Conservation (phyloP, 2,797 vertebrate species). For the Pachyuromys duprasi region DNA sequence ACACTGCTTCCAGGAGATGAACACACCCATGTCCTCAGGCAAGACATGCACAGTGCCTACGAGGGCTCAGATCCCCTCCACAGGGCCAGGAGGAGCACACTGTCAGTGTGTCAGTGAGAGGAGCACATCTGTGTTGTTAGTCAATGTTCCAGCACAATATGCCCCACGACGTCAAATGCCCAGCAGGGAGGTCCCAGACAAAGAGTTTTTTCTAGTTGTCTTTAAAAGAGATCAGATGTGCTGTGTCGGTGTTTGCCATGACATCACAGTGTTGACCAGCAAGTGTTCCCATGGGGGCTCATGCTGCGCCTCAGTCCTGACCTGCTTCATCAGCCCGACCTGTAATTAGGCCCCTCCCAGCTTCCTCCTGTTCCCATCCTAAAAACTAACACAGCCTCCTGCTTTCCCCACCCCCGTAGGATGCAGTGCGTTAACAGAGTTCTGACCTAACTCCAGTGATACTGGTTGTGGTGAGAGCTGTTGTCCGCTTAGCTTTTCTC, state of each 20-base stretch:
- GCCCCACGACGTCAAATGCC: not conserved
- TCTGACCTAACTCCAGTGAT: not conserved
- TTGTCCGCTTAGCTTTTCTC: conserved; percentile 13
- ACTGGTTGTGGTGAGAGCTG: not conserved
- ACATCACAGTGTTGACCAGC: not conserved
- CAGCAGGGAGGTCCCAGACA: not conserved
- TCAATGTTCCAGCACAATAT: not conserved
- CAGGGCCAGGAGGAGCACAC: not conserved
- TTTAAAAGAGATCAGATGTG: not conserved
- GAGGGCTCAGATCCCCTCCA: not conserved
- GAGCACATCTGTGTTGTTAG: not conserved
- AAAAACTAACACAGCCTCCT: not conserved
- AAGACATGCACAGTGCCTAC: not conserved
- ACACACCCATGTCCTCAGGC: too few species aligned
- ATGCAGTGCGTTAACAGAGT: not conserved
- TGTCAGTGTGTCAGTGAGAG: fast-evolving
- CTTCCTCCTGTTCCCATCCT: not conserved
- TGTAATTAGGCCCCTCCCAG: not conserved
- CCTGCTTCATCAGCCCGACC: not conserved
- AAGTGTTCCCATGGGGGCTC: not conserved
- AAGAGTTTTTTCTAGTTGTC: not conserved
- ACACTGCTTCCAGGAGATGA: not conserved
- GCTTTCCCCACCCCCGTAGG: too few species aligned
- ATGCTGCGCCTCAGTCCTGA: not conserved
- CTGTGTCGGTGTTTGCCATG: not conserved